A percentile compares a stretch with the other conserved stretches of the same genome.
Conservation (phyloP, 2,113 vertebrate species). For the Coryphaenoides rupestris region DNA sequence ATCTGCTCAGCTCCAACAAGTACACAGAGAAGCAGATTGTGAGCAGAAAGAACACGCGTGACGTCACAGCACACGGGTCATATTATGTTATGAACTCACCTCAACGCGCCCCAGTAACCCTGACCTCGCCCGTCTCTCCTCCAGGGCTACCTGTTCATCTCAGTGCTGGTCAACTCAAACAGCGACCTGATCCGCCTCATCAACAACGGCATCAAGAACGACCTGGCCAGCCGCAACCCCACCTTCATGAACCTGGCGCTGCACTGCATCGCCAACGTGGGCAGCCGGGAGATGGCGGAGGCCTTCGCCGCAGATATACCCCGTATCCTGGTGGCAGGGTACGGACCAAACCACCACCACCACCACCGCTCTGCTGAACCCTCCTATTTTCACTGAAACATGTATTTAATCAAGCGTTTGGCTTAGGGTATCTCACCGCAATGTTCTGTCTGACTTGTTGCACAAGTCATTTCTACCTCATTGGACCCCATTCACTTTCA, state of each 20-base stretch:
- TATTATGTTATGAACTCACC: background rate
- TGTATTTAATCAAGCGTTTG: too few species aligned
- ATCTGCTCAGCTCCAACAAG: constrained; percentile 88
- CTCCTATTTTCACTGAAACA: too few species aligned
- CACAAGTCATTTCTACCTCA: too few species aligned
- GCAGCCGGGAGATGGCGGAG: constrained; percentile 89
- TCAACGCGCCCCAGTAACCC: too few species aligned
- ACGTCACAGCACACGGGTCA: background rate
- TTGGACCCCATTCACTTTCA: too few species aligned
- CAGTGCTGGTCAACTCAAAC: constrained; percentile 87
- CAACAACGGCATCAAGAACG: constrained; percentile 87
- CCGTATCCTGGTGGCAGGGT: constrained; percentile 85
- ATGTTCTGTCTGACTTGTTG: too few species aligned
- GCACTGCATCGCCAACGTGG: constrained; percentile 88
- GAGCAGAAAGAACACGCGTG: constrained; percentile 48
- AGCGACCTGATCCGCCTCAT: constrained; percentile 87
- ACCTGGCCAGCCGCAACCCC: constrained; percentile 85
- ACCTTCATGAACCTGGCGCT: constrained; percentile 90
- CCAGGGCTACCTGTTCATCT: constrained; percentile 88
- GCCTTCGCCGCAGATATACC: constrained; percentile 85
- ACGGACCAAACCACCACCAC: constrained; percentile 28
- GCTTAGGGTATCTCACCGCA: too few species aligned
- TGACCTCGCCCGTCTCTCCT: constrained; percentile 2
- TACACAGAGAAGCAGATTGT: constrained; percentile 91
- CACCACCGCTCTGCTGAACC: too few species aligned